A percentile compares a stretch with the other conserved stretches of the same genome.
Conservation (phyloP, 1,140 invertebrate species). For the Aphaenogaster ashmeadi region DNA sequence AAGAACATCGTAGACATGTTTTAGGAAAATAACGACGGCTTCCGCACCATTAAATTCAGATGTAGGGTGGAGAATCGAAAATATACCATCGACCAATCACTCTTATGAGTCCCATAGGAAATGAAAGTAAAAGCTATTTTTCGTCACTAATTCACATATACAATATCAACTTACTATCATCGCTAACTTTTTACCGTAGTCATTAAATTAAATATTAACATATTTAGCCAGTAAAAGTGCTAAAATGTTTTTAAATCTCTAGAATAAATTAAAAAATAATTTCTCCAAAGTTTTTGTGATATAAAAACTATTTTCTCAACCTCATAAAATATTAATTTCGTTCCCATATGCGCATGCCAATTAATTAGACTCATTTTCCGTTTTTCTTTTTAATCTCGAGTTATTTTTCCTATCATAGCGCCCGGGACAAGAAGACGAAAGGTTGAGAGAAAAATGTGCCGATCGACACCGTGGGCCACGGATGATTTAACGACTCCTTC, state of each 20-base stretch:
- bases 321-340: background rate
- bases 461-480: slow-evolving; percentile 70
- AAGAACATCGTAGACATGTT: background rate
- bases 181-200: background rate
- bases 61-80: slow-evolving; percentile 64
- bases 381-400: slow-evolving; percentile 17
- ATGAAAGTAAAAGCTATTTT: slow-evolving; percentile 69
- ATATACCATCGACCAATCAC: slow-evolving; percentile 53
- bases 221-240: background rate
- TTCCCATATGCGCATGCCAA: slow-evolving; percentile 40
- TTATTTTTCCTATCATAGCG: slow-evolving; percentile 12
- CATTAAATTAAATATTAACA: slow-evolving; percentile 1
- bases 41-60: slow-evolving; percentile 67
- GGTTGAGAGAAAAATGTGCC: slow-evolving; percentile 65
- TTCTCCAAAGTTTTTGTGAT: background rate
- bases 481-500: slow-evolving; percentile 75
- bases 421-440: slow-evolving; percentile 6
- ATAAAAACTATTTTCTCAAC: background rate
- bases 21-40: slow-evolving; percentile 53
- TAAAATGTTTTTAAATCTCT: background rate
- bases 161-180: slow-evolving; percentile 7
- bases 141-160: slow-evolving; percentile 13
- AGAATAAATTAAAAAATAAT: background rate
- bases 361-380: slow-evolving; percentile 45
- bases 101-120: slow-evolving; percentile 68